Evolutionary conservation across 2,113 vertebrate genomes (phyloP).

Genomic region (Sarotherodon lohbergeri): DNA sequence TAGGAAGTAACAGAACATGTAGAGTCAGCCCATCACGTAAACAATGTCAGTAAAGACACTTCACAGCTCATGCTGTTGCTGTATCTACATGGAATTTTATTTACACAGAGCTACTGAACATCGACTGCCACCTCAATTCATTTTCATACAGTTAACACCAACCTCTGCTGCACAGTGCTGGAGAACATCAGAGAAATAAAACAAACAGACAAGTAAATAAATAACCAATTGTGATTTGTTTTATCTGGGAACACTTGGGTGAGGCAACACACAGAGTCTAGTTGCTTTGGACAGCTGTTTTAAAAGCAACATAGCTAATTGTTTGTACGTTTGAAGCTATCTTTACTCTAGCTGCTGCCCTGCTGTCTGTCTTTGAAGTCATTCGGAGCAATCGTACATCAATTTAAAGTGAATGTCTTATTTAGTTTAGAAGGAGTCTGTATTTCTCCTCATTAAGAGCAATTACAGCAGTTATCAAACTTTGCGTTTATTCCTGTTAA

Average conservation of each 20-base stretch:
- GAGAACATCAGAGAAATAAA: constrained; percentile 3
- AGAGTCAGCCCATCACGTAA: not conserved
- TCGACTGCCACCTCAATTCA: not conserved
- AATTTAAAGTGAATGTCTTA: not conserved
- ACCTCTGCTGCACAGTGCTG: not conserved
- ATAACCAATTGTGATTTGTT: constrained; percentile 17
- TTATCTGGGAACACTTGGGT: constrained; percentile 2
- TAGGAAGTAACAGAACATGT: not conserved
- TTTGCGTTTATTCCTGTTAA: not conserved
- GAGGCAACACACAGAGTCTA: not conserved
- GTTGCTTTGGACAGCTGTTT: not conserved
- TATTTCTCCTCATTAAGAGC: not conserved
- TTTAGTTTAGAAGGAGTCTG: not conserved
- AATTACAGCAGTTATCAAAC: not conserved
- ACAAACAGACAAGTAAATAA: constrained; percentile 28
- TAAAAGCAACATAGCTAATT: constrained; percentile 5
- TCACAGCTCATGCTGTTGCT: not conserved
- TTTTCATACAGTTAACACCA: constrained; percentile 5
- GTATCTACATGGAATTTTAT: not conserved
- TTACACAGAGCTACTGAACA: not conserved
- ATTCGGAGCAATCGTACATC: not conserved
- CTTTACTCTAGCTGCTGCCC: not conserved
- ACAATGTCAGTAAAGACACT: not conserved
- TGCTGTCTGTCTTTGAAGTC: not conserved
- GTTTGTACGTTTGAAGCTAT: not conserved